Conservation (phyloP, 1,140 invertebrate species). For the Drosophila hydei region DNA sequence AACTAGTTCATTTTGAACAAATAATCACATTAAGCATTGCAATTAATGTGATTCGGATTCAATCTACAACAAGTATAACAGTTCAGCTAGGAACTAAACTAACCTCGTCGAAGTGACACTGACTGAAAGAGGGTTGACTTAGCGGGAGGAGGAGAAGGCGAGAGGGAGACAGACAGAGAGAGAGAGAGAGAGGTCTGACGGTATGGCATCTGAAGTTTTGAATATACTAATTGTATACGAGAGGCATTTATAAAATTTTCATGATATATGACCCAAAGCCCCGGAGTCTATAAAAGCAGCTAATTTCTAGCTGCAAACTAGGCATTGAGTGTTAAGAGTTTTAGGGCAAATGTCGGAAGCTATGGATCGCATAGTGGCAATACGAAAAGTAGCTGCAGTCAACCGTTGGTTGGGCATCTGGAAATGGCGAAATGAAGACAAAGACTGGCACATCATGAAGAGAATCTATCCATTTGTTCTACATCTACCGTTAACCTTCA, state of each 20-base stretch:
- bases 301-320: neutral
- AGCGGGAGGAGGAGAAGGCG: neutral
- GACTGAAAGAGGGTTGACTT: too few relatives aligned
- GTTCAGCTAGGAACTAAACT: neutral
- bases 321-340: constrained; percentile 7
- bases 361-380: constrained; percentile 38
- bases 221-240: neutral
- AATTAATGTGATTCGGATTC: neutral
- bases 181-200: neutral
- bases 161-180: neutral
- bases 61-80: neutral
- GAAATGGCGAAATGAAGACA: constrained; percentile 37
- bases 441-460: constrained; percentile 3
- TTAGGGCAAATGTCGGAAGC: constrained; percentile 34
- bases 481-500: constrained; percentile 69
- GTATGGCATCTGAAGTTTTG: neutral
- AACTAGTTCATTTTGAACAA: constrained; percentile 48
- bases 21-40: neutral
- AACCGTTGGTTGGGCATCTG: constrained; percentile 49
- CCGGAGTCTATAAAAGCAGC: constrained; percentile 54
- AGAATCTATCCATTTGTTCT: constrained; percentile 42
- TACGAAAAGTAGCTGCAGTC: constrained; percentile 30
- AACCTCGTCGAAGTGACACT: too few relatives aligned
- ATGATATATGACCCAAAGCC: neutral
- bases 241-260: constrained; percentile 10